Base-by-base conservation (phyloP, 2,797 vertebrate genomes). In the Gymnopithys bicolor region DNA sequence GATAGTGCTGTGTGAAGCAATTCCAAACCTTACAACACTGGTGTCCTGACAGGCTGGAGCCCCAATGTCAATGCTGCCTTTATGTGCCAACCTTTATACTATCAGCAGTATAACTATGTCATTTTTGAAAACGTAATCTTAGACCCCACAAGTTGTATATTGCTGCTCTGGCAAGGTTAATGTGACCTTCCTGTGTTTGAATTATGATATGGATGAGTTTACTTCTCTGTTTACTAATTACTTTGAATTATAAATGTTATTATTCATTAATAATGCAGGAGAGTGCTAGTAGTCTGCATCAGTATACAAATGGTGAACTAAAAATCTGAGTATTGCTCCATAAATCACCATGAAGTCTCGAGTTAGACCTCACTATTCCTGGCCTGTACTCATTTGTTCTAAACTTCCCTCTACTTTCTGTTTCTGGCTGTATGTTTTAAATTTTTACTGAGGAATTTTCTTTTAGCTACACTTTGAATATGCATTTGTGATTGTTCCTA, bases 251-350 rank as follows among this genome's bases (percentile, higher is more conserved):
- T 19, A 78, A 81, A 90, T 55, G 46, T n/a, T 81, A 58, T 78
- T 91, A 68, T 66, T 87, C n/a, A 75, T 77, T 71, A 76, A 84
- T 82, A 86, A 67, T 46, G n/a, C 71, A 85, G 62, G 49, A 85
- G 49, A 59, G 43, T 63, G 48, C 48, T 78, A 58, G 77, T 43
- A 80, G 53, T 13, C 82, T 84, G 24, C 1, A 2, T 49, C 75
- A 87, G 35, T 52, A 30, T 37, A 68, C 51, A 74, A 45, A 64
- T 8, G 37, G 60, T 46, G 49, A 85, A 52, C 53, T 63, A 75
- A 86, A 74, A 68, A 30, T 78, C n/a, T n/a, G 28, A 63, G 24
- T 35, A 28, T 19, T 49, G 14, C 14, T 46, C 46, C 45, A 37
- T 7, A 21, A 87, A 79, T 69, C 35, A 28, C 59, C 0, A 0